A percentile compares a stretch with the other conserved stretches of the same genome.
phyloP scores from a whole-genome alignment of 1,140 invertebrate genomes.

The Temnothorax curvispinosus region DNA sequence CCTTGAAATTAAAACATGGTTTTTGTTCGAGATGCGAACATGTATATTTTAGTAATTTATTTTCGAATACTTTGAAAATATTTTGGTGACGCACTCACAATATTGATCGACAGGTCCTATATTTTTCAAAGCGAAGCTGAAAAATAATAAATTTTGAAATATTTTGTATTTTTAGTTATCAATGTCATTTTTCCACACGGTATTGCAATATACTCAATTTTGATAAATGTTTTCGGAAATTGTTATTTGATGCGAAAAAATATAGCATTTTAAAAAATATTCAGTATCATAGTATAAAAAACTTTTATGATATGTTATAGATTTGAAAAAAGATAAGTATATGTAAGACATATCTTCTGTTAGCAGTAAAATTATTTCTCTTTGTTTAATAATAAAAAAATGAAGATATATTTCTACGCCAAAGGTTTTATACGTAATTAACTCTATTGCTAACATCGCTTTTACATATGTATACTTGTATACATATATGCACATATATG shows the following conservation, averaged over 20 bases:
- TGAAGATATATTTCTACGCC: background rate
- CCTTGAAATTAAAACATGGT: slow-evolving; percentile 50
- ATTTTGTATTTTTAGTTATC: slow-evolving; percentile 14
- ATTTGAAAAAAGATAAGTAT: slow-evolving; percentile 4
- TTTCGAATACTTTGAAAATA: slow-evolving; percentile 15
- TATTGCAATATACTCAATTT: background rate
- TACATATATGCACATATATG: background rate
- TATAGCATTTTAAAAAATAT: background rate
- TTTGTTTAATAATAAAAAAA: background rate
- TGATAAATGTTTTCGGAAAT: background rate
- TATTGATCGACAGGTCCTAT: slow-evolving; percentile 21
- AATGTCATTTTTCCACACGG: background rate
- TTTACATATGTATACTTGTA: no score
- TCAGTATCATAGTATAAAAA: background rate
- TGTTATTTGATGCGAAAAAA: background rate
- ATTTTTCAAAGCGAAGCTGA: background rate
- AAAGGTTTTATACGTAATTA: background rate
- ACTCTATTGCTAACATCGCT: background rate
- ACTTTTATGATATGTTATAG: background rate
- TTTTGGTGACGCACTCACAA: background rate
- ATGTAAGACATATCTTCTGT: background rate
- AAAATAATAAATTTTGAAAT: slow-evolving; percentile 6
- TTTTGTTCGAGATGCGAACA: slow-evolving; percentile 3
- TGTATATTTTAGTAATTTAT: slow-evolving; percentile 16
- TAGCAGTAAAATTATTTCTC: background rate